Percentiles rank a stretch among this genome's conserved stretches.
Evolutionary conservation across 2,888 invertebrate species (phyloP).

Genomic region (Tetranychus truncatus): DNA sequence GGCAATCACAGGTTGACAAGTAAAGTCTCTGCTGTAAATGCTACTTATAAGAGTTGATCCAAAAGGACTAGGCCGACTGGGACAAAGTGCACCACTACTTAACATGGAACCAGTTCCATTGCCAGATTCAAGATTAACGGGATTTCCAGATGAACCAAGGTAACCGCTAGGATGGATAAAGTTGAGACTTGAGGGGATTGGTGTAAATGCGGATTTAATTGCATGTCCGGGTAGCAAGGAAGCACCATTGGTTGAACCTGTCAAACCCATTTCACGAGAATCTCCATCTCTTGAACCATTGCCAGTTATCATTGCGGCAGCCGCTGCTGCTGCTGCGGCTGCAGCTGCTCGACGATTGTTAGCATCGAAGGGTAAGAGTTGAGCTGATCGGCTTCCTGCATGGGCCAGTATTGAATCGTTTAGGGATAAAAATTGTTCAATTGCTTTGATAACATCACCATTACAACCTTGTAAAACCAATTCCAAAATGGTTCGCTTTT

Average conservation of each 20-base stretch:
- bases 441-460: slow-evolving; percentile 70
- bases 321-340: slow-evolving; percentile 10
- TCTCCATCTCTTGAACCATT: neutral
- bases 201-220: slow-evolving; percentile 7
- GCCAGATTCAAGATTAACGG: neutral
- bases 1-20: slow-evolving; percentile 30
- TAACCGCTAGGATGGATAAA: neutral
- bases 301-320: neutral
- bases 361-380: neutral
- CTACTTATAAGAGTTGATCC: slow-evolving; percentile 27
- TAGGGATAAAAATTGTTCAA: slow-evolving; percentile 52
- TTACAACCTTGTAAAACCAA: slow-evolving; percentile 77
- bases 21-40: slow-evolving; percentile 29
- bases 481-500: slow-evolving; percentile 68
- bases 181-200: neutral
- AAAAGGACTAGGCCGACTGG: slow-evolving; percentile 31
- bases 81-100: neutral
- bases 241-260: neutral
- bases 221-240: neutral
- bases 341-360: neutral
- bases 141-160: neutral
- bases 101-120: neutral
- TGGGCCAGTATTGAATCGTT: slow-evolving; percentile 20
- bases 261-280: too few relatives aligned
- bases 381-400: neutral